Conservation (phyloP, 2,113 vertebrate species). For the Acanthochromis polyacanthus region DNA sequence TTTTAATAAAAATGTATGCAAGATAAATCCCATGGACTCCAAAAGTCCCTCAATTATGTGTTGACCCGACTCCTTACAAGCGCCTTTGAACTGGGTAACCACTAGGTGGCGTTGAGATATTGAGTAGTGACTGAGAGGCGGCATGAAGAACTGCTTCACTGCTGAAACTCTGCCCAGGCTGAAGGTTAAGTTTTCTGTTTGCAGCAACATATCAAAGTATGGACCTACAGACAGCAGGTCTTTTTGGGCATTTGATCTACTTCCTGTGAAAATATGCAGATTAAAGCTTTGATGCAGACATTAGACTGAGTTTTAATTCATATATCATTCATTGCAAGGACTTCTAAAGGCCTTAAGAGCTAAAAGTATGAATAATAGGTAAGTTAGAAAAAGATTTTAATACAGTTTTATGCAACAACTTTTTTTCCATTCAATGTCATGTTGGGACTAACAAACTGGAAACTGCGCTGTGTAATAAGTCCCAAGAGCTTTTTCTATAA, state of each 20-base stretch:
- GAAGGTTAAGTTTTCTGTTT: neutral
- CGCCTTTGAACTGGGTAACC: conserved; percentile 10
- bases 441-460: too few species aligned
- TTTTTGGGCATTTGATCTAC: neutral
- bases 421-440: too few species aligned
- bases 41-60: too few species aligned
- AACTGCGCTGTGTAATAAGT: too few species aligned
- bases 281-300: neutral
- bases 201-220: neutral
- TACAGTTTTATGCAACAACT: neutral
- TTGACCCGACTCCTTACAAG: neutral
- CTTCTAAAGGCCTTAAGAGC: neutral
- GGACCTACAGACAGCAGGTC: too few species aligned
- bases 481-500: too few species aligned
- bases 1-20: too few species aligned
- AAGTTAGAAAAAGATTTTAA: neutral
- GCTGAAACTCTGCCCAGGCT: neutral
- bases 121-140: neutral
- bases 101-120: conserved; percentile 45
- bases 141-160: neutral
- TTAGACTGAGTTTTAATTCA: neutral
- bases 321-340: neutral
- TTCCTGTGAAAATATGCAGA: neutral
- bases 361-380: too few species aligned
- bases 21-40: too few species aligned